phyloP scores from a whole-genome alignment of 2,113 vertebrate genomes.

The Bubo blakistoni region DNA sequence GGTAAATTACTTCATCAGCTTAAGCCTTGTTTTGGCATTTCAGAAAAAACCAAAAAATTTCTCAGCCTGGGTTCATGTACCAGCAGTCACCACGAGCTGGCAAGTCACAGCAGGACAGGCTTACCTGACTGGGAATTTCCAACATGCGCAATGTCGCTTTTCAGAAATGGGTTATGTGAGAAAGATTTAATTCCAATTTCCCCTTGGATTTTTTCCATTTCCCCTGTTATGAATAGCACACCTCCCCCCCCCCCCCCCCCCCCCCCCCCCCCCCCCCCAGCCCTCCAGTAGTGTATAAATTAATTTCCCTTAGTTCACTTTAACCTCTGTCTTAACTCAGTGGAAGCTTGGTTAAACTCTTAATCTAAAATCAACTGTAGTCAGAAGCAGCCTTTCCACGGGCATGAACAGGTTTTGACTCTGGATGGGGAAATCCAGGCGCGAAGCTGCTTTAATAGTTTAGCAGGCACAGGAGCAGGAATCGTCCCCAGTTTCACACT shows the following conservation, averaged over 20 bases:
- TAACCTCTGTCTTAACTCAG: background rate
- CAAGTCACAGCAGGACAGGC: background rate
- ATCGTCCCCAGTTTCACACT: background rate
- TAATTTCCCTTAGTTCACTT: background rate
- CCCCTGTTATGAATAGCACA: background rate
- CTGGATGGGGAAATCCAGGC: background rate
- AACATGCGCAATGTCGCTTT: background rate
- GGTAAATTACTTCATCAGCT: background rate
- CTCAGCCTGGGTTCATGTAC: background rate
- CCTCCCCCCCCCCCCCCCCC: too few relatives aligned
- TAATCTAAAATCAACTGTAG: background rate
- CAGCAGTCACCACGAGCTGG: background rate
- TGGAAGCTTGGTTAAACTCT: background rate
- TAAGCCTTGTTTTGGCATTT: background rate
- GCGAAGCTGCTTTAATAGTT: background rate
- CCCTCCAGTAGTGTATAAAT: background rate
- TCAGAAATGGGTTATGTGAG: background rate
- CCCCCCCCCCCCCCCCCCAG: fast-evolving
- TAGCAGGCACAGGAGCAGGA: background rate
- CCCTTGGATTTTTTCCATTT: background rate
- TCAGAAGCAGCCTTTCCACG: background rate
- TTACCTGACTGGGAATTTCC: background rate
- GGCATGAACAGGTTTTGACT: background rate
- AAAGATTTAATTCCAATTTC: background rate
- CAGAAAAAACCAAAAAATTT: background rate